phyloP scores from a whole-genome alignment of 2,888 invertebrate species.

The Erebia aethiops region DNA sequence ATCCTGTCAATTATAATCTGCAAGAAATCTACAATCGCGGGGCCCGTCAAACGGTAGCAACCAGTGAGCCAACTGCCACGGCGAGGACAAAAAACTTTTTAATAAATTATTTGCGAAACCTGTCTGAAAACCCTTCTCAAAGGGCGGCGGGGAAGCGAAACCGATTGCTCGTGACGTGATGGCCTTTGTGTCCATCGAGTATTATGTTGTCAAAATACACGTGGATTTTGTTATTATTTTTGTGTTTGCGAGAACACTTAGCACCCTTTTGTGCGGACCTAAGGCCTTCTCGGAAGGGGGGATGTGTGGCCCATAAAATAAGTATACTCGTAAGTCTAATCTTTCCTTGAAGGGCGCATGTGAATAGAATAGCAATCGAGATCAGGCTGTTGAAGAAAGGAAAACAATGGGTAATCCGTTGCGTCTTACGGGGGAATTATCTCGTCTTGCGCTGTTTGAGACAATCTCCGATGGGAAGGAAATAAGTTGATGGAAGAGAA shows the following conservation, averaged over 20 bases:
- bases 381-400: slow-evolving; percentile 50
- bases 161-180: slow-evolving; percentile 81
- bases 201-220: slow-evolving; percentile 83
- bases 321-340: slow-evolving; percentile 62
- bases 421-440: slow-evolving; percentile 41
- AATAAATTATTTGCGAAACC: slow-evolving; percentile 82
- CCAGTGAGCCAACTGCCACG: slow-evolving; percentile 62
- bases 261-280: slow-evolving; percentile 71
- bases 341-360: slow-evolving; percentile 71
- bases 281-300: slow-evolving; percentile 69
- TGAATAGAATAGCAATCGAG: slow-evolving; percentile 74
- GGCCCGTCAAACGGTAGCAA: slow-evolving; percentile 77
- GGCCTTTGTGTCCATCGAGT: slow-evolving; percentile 78
- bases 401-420: slow-evolving; percentile 61
- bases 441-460: slow-evolving; percentile 32
- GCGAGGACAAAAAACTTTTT: slow-evolving; percentile 52
- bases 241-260: slow-evolving; percentile 81
- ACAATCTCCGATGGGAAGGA: slow-evolving; percentile 44
- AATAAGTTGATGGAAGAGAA: slow-evolving; percentile 48
- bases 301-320: slow-evolving; percentile 69
- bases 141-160: slow-evolving; percentile 76
- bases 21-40: slow-evolving; percentile 69
- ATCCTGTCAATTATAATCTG: slow-evolving; percentile 82
- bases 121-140: slow-evolving; percentile 75
- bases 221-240: slow-evolving; percentile 82